phyloP scores from a whole-genome alignment of 2,113 vertebrate genomes.

The Solea senegalensis region DNA sequence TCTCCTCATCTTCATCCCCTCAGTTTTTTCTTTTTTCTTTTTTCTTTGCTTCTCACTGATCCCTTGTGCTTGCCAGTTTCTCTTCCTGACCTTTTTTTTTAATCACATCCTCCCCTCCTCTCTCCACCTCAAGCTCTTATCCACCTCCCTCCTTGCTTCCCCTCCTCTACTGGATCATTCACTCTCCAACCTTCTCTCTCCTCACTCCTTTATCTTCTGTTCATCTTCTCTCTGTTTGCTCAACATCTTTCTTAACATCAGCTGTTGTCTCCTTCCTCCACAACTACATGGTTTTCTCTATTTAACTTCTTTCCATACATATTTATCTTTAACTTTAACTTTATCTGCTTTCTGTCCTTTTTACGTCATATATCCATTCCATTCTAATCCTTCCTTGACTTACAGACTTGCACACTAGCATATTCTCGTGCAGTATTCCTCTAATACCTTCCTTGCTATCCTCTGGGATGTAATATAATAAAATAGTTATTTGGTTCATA shows the following conservation, averaged over 20 bases:
- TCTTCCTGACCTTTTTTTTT: slow-evolving; percentile 43
- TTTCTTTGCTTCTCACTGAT: slow-evolving; percentile 34
- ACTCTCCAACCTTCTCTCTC: slow-evolving; percentile 30
- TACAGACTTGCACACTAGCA: no score
- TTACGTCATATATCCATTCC: no score
- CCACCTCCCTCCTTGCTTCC: not conserved
- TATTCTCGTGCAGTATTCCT: no score
- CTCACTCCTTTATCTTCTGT: not conserved
- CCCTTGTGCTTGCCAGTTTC: slow-evolving; percentile 32
- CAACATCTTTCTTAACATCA: not conserved
- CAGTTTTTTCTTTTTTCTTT: slow-evolving; percentile 1
- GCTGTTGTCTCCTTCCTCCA: not conserved
- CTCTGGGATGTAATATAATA: no score
- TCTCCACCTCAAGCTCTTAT: slow-evolving; percentile 17
- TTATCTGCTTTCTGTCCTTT: not conserved
- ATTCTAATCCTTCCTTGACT: no score
- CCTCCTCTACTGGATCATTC: not conserved
- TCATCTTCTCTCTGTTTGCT: not conserved
- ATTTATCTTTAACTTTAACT: not conserved
- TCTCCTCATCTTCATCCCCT: slow-evolving; percentile 40
- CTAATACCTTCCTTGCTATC: no score
- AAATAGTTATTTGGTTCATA: no score
- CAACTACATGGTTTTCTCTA: not conserved
- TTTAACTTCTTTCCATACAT: not conserved
- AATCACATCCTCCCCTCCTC: slow-evolving; percentile 1